Percentiles rank a stretch among this genome's conserved stretches.
These are phyloP conservation scores for Apantesis nais DNA, from an alignment of 2,888 invertebrate genomes.

Conservation along the genomic window DNA sequence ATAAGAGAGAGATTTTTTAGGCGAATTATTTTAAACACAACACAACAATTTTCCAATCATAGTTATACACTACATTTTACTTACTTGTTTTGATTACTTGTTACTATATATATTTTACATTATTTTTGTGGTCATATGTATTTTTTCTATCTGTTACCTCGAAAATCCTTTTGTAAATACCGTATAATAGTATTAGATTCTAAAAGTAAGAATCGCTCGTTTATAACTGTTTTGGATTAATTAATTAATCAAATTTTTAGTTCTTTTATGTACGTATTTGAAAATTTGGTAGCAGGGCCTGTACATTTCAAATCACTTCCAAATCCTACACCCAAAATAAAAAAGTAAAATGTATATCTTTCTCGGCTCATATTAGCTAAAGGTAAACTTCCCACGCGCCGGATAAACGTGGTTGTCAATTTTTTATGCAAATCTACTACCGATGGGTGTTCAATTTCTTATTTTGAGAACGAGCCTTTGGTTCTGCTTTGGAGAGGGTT, in stretches of 20 bases:
- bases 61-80: constrained; percentile 45
- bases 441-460: constrained; percentile 65
- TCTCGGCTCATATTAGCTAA: constrained; percentile 41
- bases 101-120: no score
- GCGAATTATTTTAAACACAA: no score
- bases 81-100: no score
- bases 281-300: neutral
- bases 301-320: constrained; percentile 39
- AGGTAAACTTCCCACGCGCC: constrained; percentile 38
- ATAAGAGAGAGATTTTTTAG: no score
- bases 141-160: constrained; percentile 56
- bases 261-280: no score
- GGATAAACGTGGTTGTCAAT: constrained; percentile 62
- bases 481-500: constrained; percentile 51
- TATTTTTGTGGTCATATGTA: constrained; percentile 51
- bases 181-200: no score
- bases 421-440: constrained; percentile 69
- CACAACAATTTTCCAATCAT: constrained; percentile 38
- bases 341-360: constrained; percentile 37
- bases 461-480: constrained; percentile 53
- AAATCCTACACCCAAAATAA: constrained; percentile 39
- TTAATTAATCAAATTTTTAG: no score
- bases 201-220: no score
- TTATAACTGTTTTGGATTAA: no score
- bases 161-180: constrained; percentile 52